These are phyloP conservation scores for Stegostoma tigrinum DNA, from an alignment of 2,113 vertebrate species.

Conservation along the genomic window DNA sequence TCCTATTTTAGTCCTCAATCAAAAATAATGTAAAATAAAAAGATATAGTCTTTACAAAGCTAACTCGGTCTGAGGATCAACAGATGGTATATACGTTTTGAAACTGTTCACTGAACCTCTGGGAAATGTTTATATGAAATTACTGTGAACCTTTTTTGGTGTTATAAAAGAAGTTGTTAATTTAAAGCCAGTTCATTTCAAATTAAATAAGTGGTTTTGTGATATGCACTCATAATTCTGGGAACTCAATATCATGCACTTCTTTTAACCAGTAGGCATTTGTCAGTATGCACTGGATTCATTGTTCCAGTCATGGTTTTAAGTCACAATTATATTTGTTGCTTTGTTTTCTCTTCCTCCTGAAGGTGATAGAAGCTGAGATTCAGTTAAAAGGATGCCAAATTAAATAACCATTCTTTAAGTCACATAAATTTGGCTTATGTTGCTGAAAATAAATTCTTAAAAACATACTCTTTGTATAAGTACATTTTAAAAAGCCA, in stretches of 20 bases:
- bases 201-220: background rate
- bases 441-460: background rate
- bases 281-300: background rate
- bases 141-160: background rate
- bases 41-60: too few species aligned
- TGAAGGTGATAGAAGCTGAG: background rate
- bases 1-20: too few species aligned
- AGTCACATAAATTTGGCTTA: background rate
- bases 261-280: background rate
- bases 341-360: background rate
- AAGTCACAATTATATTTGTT: background rate
- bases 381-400: background rate
- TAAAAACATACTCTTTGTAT: background rate
- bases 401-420: background rate
- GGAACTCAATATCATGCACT: background rate
- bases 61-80: background rate
- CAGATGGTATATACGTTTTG: too few species aligned
- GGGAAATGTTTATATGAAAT: background rate
- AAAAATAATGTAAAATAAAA: too few species aligned
- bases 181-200: background rate
- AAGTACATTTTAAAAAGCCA: background rate
- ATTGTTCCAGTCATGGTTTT: background rate
- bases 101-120: background rate
- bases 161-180: background rate
- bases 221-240: background rate